Evolutionary conservation across 2,113 vertebrate species (phyloP).

Genomic region (Corythoichthys haematopterus): DNA sequence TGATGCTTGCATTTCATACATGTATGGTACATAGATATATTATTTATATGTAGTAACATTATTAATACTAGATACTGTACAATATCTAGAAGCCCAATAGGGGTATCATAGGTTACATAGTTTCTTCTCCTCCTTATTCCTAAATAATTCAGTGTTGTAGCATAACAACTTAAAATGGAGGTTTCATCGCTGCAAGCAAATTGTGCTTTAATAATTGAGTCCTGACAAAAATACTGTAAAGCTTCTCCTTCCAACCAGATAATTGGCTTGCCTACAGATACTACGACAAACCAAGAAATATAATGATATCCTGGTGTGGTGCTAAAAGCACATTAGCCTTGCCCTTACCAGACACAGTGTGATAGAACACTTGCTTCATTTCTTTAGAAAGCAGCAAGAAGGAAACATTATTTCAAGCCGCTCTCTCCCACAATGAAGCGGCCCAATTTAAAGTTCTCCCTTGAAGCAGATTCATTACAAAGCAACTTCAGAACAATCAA

Average conservation of each 20-base stretch:
- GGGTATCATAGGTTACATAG: too few relatives aligned
- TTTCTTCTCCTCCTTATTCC: neutral
- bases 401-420: neutral
- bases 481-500: constrained; percentile 8
- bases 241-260: neutral
- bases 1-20: too few relatives aligned
- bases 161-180: neutral
- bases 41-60: too few relatives aligned
- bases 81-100: too few relatives aligned
- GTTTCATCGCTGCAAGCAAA: neutral
- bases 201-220: neutral
- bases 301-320: neutral
- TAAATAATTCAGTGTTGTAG: neutral
- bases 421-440: neutral
- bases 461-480: constrained; percentile 4
- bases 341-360: neutral
- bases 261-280: neutral
- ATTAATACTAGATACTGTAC: too few relatives aligned
- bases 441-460: constrained; percentile 1
- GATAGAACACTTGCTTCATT: constrained; percentile 1
- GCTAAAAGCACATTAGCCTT: neutral
- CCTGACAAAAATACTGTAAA: neutral
- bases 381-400: neutral
- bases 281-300: neutral
- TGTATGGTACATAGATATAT: too few relatives aligned